Conservation (phyloP, 2,888 invertebrate genomes). For the Acronicta alni region DNA sequence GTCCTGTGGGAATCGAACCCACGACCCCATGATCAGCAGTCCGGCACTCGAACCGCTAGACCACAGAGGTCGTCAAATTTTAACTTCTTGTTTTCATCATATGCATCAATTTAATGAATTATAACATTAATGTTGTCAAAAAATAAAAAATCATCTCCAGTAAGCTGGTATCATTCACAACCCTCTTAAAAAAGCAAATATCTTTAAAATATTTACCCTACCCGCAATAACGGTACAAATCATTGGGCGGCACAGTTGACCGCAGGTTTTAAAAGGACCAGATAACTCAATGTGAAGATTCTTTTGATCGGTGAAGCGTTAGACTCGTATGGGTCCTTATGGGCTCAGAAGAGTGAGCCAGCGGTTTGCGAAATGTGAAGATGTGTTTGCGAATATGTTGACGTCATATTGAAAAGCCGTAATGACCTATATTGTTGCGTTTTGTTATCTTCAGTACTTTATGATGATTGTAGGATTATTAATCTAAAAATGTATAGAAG, state of each 20-base stretch:
- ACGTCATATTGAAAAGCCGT: slow-evolving; percentile 5
- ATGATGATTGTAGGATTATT: slow-evolving; percentile 2
- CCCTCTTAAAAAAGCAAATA: slow-evolving; percentile 6
- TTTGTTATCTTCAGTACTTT: background rate
- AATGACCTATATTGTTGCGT: background rate
- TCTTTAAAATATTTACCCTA: slow-evolving; percentile 33
- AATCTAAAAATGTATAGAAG: no score
- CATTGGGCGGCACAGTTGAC: slow-evolving; percentile 47
- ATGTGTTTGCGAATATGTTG: slow-evolving; percentile 8
- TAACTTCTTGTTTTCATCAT: no score
- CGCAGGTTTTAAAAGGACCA: slow-evolving; percentile 61
- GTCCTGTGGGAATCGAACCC: no score
- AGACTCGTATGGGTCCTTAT: slow-evolving; percentile 32
- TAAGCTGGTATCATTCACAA: background rate
- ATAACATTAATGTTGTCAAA: no score
- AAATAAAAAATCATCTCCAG: no score
- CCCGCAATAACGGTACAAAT: slow-evolving; percentile 47
- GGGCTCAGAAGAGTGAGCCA: slow-evolving; percentile 27
- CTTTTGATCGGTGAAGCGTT: slow-evolving; percentile 78
- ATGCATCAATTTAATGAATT: no score
- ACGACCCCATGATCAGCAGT: no score
- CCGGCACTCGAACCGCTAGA: no score
- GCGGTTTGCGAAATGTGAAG: slow-evolving; percentile 22
- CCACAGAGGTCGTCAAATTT: no score
- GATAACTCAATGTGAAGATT: slow-evolving; percentile 60